Evolutionary conservation across 1,140 invertebrate species (phyloP).

Genomic region (Hycleus cichorii): DNA sequence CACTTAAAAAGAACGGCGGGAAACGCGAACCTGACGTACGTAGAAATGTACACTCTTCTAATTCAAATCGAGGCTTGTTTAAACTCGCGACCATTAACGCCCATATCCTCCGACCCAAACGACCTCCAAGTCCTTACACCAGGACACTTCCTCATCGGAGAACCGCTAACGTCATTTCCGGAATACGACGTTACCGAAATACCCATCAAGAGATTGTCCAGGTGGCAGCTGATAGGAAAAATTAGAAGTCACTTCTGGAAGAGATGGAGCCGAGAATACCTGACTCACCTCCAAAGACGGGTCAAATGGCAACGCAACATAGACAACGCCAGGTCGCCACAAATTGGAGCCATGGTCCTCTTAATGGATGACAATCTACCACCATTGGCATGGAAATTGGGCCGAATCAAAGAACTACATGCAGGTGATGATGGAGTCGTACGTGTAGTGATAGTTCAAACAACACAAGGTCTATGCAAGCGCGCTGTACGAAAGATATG

Average conservation of each 20-base stretch:
- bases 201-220: constrained; percentile 24
- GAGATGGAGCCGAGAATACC: constrained; percentile 33
- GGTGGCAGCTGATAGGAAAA: constrained; percentile 20
- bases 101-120: constrained; percentile 24
- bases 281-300: constrained; percentile 19
- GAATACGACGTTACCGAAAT: constrained; percentile 6
- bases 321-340: too few species aligned
- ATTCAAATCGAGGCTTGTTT: constrained; percentile 27
- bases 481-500: too few species aligned
- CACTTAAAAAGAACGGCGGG: constrained; percentile 16
- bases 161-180: constrained; percentile 21
- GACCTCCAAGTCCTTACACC: constrained; percentile 31
- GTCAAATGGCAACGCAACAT: neutral
- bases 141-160: constrained; percentile 39
- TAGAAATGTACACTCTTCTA: constrained; percentile 27
- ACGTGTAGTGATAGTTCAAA: too few species aligned
- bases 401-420: too few species aligned
- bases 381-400: too few species aligned
- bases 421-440: too few species aligned
- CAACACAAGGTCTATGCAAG: too few species aligned
- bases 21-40: constrained; percentile 23
- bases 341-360: too few species aligned
- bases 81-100: constrained; percentile 34
- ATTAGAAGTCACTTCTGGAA: constrained; percentile 31
- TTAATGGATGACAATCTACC: too few species aligned